phyloP scores from a whole-genome alignment of 2,888 invertebrate genomes.

The Limnephilus rhombicus region DNA sequence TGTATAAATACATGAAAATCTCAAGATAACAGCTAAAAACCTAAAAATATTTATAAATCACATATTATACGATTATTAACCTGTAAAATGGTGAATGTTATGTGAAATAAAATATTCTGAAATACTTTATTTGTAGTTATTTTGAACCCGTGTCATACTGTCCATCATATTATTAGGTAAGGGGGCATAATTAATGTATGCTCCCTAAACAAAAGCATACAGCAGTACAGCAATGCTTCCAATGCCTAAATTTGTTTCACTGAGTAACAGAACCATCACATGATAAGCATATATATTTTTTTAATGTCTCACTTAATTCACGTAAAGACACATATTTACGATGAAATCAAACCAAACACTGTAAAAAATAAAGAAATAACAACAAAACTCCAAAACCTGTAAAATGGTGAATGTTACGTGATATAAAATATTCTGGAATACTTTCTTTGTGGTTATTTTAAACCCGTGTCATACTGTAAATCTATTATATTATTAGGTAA shows the following conservation, averaged over 20 bases:
- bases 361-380: no score
- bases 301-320: neutral
- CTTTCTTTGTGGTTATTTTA: neutral
- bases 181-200: no score
- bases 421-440: constrained; percentile 51
- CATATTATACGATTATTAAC: constrained; percentile 25
- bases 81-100: constrained; percentile 52
- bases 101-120: constrained; percentile 51
- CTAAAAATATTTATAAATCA: neutral
- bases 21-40: neutral
- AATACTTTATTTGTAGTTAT: constrained; percentile 26
- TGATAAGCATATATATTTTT: neutral
- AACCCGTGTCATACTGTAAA: neutral
- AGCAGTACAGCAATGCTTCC: neutral
- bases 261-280: no score
- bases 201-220: no score
- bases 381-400: neutral
- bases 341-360: neutral
- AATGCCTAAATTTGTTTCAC: neutral
- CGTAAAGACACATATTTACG: neutral
- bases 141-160: neutral
- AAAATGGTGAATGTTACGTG: constrained; percentile 50
- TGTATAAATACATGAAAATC: neutral
- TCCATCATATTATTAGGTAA: no score
- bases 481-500: neutral